These are phyloP conservation scores for Varanus komodoensis DNA, from an alignment of 2,113 vertebrate species.

Conservation along the genomic window DNA sequence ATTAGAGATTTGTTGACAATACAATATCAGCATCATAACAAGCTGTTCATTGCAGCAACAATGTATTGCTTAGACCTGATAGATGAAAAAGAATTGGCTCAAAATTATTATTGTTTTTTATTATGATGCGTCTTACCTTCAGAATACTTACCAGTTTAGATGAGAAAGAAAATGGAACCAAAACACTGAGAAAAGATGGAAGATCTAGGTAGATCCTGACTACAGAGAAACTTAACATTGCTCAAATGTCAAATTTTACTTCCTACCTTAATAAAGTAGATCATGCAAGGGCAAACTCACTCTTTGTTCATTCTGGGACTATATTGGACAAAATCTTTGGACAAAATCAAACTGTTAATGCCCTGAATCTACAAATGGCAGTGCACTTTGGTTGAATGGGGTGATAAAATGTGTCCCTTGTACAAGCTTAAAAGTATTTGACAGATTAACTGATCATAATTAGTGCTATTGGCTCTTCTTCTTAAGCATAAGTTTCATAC, in stretches of 20 bases:
- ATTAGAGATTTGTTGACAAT: slow-evolving; percentile 1
- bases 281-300: neutral
- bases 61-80: neutral
- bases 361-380: neutral
- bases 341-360: neutral
- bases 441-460: neutral
- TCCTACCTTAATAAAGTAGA: neutral
- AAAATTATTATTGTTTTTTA: neutral
- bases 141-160: neutral
- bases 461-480: neutral
- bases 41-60: neutral
- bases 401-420: neutral
- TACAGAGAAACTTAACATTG: neutral
- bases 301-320: neutral
- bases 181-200: neutral
- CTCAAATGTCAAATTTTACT: neutral
- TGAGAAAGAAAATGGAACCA: neutral
- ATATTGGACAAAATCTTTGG: neutral
- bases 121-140: slow-evolving; percentile 19
- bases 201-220: neutral
- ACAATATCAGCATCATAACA: too few species aligned
- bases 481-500: neutral
- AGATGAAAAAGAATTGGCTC: neutral
- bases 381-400: neutral
- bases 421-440: neutral